Percentiles rank a stretch among this genome's conserved stretches.
These are phyloP conservation scores for Alsophila aescularia DNA, from an alignment of 2,888 invertebrate species.

Conservation along the genomic window DNA sequence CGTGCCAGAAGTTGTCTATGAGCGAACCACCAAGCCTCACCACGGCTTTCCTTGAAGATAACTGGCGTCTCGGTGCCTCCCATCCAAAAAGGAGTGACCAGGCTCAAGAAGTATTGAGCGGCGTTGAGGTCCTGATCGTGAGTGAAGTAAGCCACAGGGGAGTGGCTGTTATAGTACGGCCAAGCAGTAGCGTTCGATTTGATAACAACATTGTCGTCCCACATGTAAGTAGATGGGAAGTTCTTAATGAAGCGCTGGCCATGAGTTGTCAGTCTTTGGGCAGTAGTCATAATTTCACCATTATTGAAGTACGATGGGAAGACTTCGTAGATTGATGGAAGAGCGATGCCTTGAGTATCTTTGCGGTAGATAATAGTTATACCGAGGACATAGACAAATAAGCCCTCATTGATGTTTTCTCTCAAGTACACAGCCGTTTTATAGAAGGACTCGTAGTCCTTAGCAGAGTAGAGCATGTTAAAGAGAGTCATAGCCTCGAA, in stretches of 20 bases:
- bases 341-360: slow-evolving; percentile 86
- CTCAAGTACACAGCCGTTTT: slow-evolving; percentile 88
- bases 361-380: slow-evolving; percentile 86
- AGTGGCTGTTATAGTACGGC: slow-evolving; percentile 83
- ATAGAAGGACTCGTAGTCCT: slow-evolving; percentile 88
- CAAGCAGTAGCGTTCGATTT: slow-evolving; percentile 86
- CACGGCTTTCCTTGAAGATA: slow-evolving; percentile 48
- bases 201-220: slow-evolving; percentile 80
- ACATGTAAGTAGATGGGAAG: slow-evolving; percentile 59
- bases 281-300: slow-evolving; percentile 86
- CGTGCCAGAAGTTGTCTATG: slow-evolving; percentile 88
- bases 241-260: slow-evolving; percentile 58
- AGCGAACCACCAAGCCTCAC: slow-evolving; percentile 39
- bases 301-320: slow-evolving; percentile 89
- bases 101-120: slow-evolving; percentile 86
- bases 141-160: slow-evolving; percentile 87
- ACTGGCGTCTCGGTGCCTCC: slow-evolving; percentile 79
- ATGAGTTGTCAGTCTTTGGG: slow-evolving; percentile 83
- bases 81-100: slow-evolving; percentile 87
- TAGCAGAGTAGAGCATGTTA: slow-evolving; percentile 88
- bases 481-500: slow-evolving; percentile 87
- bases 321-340: slow-evolving; percentile 90
- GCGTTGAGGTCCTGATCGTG: slow-evolving; percentile 89
- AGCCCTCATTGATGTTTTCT: slow-evolving; percentile 87
- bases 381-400: slow-evolving; percentile 87